These are phyloP conservation scores for Shinisaurus crocodilurus DNA, from an alignment of 2,113 vertebrate genomes.

Conservation along the genomic window DNA sequence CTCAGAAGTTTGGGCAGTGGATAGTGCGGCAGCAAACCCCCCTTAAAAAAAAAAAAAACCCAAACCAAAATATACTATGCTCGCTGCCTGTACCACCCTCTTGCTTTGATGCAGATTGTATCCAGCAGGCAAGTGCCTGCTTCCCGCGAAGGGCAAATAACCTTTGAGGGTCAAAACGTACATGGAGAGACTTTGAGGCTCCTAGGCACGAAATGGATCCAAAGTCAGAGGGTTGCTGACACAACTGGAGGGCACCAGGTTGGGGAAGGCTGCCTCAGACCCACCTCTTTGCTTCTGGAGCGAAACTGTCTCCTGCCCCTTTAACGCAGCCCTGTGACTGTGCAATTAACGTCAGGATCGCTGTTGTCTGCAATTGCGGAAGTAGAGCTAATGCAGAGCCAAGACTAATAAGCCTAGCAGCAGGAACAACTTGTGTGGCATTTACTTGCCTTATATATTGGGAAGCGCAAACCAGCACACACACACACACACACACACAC, in stretches of 20 bases:
- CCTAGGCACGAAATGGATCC: neutral
- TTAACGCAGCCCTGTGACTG: no score
- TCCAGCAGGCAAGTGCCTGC: neutral
- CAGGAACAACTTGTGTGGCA: neutral
- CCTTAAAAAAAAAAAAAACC: no score
- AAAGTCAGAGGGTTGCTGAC: neutral
- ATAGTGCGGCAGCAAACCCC: neutral
- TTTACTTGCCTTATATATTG: neutral
- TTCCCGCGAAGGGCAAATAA: neutral
- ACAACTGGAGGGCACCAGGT: no score
- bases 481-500: neutral
- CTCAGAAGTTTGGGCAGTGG: neutral
- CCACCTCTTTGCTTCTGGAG: no score
- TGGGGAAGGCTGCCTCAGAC: no score
- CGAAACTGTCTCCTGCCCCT: no score
- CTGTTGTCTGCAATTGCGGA: neutral
- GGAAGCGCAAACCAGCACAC: neutral
- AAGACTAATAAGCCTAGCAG: neutral
- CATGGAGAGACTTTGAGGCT: neutral
- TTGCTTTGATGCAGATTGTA: neutral
- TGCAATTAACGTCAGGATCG: neutral
- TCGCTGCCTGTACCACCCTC: neutral
- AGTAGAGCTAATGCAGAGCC: neutral
- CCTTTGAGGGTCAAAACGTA: neutral
- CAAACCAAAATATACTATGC: no score